A percentile compares a stretch with the other conserved stretches of the same genome.
phyloP scores from a whole-genome alignment of 2,888 invertebrate genomes.

The Aporophyla lueneburgensis region DNA sequence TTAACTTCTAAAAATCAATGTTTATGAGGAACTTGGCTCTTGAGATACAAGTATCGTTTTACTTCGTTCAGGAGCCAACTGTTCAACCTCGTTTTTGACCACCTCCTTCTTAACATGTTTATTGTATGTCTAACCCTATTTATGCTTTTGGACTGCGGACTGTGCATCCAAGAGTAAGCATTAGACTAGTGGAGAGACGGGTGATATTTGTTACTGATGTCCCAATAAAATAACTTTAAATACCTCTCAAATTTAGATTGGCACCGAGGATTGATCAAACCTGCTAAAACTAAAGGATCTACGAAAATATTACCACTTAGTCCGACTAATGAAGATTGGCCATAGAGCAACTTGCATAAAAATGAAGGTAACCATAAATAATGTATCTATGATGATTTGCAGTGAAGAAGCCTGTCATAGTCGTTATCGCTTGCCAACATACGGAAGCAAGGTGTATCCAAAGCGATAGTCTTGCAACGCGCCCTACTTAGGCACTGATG shows the following conservation, averaged over 20 bases:
- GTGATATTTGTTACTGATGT: neutral
- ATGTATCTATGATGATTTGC: conserved; percentile 19
- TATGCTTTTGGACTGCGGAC: no score
- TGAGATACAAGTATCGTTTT: no score
- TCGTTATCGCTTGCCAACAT: conserved; percentile 51
- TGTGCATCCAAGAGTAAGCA: no score
- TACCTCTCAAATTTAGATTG: neutral
- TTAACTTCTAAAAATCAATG: no score
- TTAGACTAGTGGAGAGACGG: no score
- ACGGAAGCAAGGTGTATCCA: conserved; percentile 39
- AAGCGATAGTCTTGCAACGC: conserved; percentile 52
- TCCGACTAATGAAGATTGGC: neutral
- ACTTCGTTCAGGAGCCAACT: no score
- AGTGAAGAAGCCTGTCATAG: conserved; percentile 24
- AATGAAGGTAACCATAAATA: conserved; percentile 1
- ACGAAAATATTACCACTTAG: neutral
- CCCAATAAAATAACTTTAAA: neutral
- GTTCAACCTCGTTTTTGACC: no score
- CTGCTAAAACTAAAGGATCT: neutral
- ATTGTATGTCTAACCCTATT: no score
- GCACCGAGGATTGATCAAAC: neutral
- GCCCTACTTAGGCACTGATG: conserved; percentile 58
- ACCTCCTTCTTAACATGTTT: no score
- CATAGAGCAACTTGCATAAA: neutral
- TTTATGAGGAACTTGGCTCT: no score